Conservation (phyloP, 2,888 invertebrate genomes). For the Trachelus troglodyta region DNA sequence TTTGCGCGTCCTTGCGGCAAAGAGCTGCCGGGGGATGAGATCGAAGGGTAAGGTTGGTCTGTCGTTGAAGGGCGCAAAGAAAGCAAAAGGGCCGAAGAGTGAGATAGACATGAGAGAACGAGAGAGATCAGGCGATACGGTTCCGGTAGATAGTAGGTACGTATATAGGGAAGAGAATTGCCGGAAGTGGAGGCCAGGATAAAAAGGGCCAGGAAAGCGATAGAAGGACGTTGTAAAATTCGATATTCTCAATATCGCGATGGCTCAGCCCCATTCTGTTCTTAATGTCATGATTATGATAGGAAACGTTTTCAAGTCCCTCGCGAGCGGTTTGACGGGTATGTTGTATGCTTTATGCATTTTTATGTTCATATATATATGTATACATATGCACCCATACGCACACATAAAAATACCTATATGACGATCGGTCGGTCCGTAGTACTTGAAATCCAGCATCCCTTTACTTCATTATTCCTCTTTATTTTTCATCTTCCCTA, state of each 20-base stretch:
- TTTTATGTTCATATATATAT: neutral
- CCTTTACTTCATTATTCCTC: neutral
- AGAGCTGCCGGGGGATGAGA: neutral
- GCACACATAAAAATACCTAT: neutral
- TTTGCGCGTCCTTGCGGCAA: neutral
- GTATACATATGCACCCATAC: neutral
- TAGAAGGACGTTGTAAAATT: slow-evolving; percentile 24
- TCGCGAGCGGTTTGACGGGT: neutral
- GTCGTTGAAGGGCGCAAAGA: neutral
- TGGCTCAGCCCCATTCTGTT: neutral
- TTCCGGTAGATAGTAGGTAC: neutral
- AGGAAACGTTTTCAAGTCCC: neutral
- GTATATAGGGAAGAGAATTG: neutral
- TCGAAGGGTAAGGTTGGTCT: neutral
- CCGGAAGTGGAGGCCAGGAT: neutral
- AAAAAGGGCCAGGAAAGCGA: neutral
- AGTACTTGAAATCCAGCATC: neutral
- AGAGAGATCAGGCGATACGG: neutral
- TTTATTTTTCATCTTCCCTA: neutral
- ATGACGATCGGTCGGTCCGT: neutral
- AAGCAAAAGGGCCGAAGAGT: neutral
- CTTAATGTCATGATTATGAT: neutral
- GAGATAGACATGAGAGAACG: slow-evolving; percentile 6
- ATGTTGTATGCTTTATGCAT: neutral
- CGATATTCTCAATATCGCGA: slow-evolving; percentile 44